Evolutionary conservation across 2,797 vertebrate species (phyloP), one percentile per base, ranked within the genome.

Genomic region (Fistularia commersonii): DNA sequence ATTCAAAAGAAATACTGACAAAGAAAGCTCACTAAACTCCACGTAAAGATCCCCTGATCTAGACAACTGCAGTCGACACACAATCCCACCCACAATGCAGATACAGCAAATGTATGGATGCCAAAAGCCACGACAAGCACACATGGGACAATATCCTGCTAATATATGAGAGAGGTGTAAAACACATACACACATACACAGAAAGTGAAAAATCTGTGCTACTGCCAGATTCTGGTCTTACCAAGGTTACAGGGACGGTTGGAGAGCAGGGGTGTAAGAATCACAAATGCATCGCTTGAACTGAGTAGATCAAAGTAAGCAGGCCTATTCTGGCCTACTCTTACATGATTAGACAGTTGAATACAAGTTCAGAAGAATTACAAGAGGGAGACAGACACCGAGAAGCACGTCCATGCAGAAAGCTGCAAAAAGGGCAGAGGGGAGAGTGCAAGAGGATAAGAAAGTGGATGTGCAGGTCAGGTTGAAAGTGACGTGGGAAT

Each of bases 231-330:
- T 62, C 58, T 57, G 61, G 51, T 64, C 15, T 15, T 13, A 58
- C 45, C 39, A 64, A 50, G 63, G 48, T 66, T 54, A 71, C 41
- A 51, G 12, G 23, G 41, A 54, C 37, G 54, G 52, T 50, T 60
- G 31, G 13, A 54, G 60, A 62, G 54, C 33, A 14, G 33, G 33
- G 38, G 14, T 48, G 15, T 72, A 64, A 65, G 60, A 50, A 50
- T 45, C 57, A 72, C 55, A 74, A 75, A 76, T 47, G 48, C 34
- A 8, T 51, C 46, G 55, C 53, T 61, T 62, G 55, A 60, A 74
- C 38, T 56, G 48, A 74, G 76, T 41, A 65, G 53, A 82, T 78
- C 58, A 77, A 65, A 74, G 66, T 55, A 55, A 65, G 64, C 14
- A 49, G 32, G 48, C 35, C 38, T 34, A 52, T 63, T 66, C 32